These are phyloP conservation scores for Gallinago stenura DNA, from an alignment of 2,797 vertebrate genomes.

Conservation along the genomic window DNA sequence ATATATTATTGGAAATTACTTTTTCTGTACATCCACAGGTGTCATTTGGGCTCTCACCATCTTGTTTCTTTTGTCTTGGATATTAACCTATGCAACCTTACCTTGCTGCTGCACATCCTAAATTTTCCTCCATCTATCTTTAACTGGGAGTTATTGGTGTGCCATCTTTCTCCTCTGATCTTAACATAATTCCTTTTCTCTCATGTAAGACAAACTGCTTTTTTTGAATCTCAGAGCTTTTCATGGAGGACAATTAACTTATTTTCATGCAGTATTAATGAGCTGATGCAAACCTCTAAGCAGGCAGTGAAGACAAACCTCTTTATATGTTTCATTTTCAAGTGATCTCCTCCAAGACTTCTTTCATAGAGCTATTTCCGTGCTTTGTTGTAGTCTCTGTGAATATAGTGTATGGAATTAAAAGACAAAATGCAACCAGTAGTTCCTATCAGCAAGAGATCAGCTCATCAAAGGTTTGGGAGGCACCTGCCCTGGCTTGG, in stretches of 20 bases:
- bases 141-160: neutral
- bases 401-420: too few relatives aligned
- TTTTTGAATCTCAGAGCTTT: neutral
- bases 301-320: neutral
- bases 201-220: neutral
- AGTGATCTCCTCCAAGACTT: neutral
- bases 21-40: neutral
- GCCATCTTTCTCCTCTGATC: neutral
- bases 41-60: neutral
- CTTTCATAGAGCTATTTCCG: neutral
- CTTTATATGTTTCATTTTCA: neutral
- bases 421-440: too few relatives aligned
- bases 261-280: neutral
- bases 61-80: neutral
- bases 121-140: neutral
- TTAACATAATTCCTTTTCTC: fast-evolving
- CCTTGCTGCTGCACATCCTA: neutral
- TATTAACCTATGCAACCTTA: neutral
- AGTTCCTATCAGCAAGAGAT: too few relatives aligned
- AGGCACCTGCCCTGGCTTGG: too few relatives aligned
- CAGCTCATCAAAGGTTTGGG: too few relatives aligned
- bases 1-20: neutral
- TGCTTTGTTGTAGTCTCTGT: too few relatives aligned
- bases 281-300: neutral
- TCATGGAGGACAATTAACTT: neutral